Conservation (phyloP, 2,888 invertebrate species). For the Chloroclystis v-ata region DNA sequence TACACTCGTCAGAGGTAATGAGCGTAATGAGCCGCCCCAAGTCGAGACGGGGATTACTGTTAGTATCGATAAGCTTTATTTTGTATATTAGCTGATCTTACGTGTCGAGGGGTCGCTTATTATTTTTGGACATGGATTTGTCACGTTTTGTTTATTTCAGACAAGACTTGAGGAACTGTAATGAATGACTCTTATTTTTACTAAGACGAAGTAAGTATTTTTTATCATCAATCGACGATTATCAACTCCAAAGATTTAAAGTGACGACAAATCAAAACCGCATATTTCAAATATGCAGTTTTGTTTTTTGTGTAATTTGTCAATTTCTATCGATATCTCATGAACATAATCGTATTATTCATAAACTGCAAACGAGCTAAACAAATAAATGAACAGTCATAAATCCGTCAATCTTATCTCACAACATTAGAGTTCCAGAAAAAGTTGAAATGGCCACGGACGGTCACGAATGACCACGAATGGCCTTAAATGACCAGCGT, state of each 20-base stretch:
- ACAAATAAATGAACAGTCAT: conserved; percentile 13
- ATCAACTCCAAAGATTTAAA: too few species aligned
- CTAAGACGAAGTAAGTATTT: too few species aligned
- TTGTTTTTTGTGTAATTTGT: too few species aligned
- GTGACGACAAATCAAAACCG: too few species aligned
- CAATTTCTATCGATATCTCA: too few species aligned
- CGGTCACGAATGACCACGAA: conserved; percentile 41
- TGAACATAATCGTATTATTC: too few species aligned
- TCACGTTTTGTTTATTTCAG: conserved; percentile 2
- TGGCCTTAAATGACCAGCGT: conserved; percentile 61
- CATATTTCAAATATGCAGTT: too few species aligned
- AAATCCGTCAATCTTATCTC: conserved; percentile 31
- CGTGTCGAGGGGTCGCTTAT: conserved; percentile 23
- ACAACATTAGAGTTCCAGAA: conserved; percentile 9
- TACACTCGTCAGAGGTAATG: conserved; percentile 40
- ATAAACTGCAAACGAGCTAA: conserved; percentile 1
- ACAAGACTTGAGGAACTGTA: too few species aligned
- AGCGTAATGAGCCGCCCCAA: conserved; percentile 43
- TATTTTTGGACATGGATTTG: conserved; percentile 18
- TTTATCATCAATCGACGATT: too few species aligned
- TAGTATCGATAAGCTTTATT: conserved; percentile 55
- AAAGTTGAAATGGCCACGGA: conserved; percentile 5
- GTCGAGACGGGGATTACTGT: conserved; percentile 49
- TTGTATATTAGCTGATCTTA: conserved; percentile 40
- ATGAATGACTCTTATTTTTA: too few species aligned